Evolutionary conservation across 2,797 vertebrate genomes (phyloP).

Genomic region (Threskiornis aethiopicus): DNA sequence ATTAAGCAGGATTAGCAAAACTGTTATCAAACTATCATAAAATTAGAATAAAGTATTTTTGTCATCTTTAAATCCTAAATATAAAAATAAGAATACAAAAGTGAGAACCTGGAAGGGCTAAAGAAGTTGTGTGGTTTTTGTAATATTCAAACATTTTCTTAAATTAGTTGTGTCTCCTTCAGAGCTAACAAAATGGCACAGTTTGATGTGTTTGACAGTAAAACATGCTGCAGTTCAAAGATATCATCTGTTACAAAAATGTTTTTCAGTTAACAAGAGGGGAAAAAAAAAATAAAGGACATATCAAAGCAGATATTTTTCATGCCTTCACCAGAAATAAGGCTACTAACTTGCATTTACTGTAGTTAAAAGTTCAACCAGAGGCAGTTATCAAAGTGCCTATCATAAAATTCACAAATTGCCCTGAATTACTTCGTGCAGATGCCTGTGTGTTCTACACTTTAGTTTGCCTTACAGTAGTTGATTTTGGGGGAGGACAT

Average conservation of each 20-base stretch:
- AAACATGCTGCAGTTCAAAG: constrained; percentile 51
- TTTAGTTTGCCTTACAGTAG: neutral
- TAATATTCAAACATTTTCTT: constrained; percentile 4
- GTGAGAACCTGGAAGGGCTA: neutral
- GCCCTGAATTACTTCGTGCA: neutral
- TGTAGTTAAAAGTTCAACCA: neutral
- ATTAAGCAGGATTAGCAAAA: neutral
- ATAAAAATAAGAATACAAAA: neutral
- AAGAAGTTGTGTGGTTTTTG: neutral
- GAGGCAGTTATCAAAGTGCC: neutral
- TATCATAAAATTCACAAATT: neutral
- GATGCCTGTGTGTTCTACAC: neutral
- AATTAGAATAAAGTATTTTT: neutral
- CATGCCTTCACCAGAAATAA: neutral
- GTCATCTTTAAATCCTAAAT: neutral
- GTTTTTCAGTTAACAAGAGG: neutral
- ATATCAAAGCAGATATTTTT: neutral
- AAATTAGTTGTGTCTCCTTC: neutral
- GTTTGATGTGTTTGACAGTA: constrained; percentile 36
- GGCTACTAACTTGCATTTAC: neutral
- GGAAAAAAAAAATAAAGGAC: neutral
- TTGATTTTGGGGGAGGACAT: neutral
- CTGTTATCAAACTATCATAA: neutral
- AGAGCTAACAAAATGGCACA: constrained; percentile 30
- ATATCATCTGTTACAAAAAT: constrained; percentile 26